Evolutionary conservation across 2,888 invertebrate species (phyloP).

Genomic region (Amphipyra tragopoginis): DNA sequence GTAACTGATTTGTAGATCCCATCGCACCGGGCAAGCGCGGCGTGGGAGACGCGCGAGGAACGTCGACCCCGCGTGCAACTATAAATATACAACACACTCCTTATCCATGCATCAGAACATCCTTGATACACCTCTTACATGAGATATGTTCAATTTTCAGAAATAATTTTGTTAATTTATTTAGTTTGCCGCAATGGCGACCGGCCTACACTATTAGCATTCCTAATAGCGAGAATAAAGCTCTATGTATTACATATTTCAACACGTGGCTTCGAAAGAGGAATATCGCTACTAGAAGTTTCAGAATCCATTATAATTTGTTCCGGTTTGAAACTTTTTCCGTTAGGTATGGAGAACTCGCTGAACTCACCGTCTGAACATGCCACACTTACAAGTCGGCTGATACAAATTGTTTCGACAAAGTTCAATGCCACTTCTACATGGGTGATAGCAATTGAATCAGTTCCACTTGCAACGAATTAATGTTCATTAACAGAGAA

Average conservation of each 20-base stretch:
- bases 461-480: constrained; percentile 89
- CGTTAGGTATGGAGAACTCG: constrained; percentile 55
- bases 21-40: constrained; percentile 70
- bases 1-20: constrained; percentile 74
- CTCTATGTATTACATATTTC: too few species aligned
- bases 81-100: constrained; percentile 83
- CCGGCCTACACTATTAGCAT: background rate
- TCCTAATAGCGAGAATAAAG: background rate
- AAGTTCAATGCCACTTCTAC: constrained; percentile 85
- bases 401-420: constrained; percentile 78
- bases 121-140: constrained; percentile 66
- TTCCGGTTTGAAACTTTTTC: constrained; percentile 45
- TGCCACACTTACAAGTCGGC: constrained; percentile 61
- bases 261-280: constrained; percentile 1
- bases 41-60: constrained; percentile 84
- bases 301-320: constrained; percentile 18
- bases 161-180: constrained; percentile 5
- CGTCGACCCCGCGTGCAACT: constrained; percentile 86
- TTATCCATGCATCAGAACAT: constrained; percentile 77
- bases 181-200: background rate
- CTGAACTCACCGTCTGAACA: constrained; percentile 59
- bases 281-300: background rate
- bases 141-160: constrained; percentile 32
- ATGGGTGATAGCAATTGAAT: constrained; percentile 88
- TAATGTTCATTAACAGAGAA: constrained; percentile 84